Evolutionary conservation across 2,888 invertebrate species (phyloP).

Genomic region (Leptopilina drosophilae): DNA sequence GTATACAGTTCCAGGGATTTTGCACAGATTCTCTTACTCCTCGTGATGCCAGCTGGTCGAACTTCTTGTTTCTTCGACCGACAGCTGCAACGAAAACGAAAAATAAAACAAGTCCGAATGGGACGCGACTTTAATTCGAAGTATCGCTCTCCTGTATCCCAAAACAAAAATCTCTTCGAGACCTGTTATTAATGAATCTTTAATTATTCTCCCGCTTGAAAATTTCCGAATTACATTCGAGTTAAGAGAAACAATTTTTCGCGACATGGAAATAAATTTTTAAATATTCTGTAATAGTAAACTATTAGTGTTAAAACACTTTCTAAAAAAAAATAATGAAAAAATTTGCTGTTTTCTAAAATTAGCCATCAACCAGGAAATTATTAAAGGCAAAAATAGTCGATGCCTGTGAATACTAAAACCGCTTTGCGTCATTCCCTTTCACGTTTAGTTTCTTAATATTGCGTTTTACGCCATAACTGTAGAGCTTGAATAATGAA

Average conservation of each 20-base stretch:
- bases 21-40: slow-evolving; percentile 15
- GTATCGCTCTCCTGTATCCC: slow-evolving; percentile 27
- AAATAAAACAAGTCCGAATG: background rate
- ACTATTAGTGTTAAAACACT: too few species aligned
- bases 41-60: slow-evolving; percentile 77
- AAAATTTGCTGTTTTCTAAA: background rate
- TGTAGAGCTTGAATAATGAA: slow-evolving; percentile 14
- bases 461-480: slow-evolving; percentile 32
- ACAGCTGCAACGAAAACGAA: slow-evolving; percentile 65
- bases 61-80: slow-evolving; percentile 79
- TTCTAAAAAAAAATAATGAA: background rate
- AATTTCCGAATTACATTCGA: background rate
- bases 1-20: slow-evolving; percentile 20
- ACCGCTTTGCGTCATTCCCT: slow-evolving; percentile 3
- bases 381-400: background rate
- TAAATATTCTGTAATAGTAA: too few species aligned
- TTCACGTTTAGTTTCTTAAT: slow-evolving; percentile 32
- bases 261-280: too few species aligned
- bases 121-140: slow-evolving; percentile 35
- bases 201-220: background rate
- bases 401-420: slow-evolving; percentile 16
- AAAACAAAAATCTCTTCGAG: slow-evolving; percentile 8
- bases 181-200: slow-evolving; percentile 7
- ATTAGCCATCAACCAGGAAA: slow-evolving; percentile 14
- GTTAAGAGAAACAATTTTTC: background rate